Conservation (phyloP, 2,113 vertebrate species). For the Galeopterus variegatus region DNA sequence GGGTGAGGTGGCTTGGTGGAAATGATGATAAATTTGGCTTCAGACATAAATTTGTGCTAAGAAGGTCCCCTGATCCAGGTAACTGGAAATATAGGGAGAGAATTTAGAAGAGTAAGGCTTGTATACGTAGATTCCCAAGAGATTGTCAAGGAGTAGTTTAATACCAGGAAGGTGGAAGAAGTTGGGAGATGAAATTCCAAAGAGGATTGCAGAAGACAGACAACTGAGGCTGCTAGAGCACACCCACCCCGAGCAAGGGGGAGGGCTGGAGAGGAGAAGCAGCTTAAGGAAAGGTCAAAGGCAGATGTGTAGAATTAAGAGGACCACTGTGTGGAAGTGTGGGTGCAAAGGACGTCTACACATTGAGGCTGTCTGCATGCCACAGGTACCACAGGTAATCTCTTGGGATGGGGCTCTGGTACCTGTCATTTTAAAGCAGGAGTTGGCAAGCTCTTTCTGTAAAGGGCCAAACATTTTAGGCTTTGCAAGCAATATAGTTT, state of each 20-base stretch:
- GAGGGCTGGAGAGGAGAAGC: not conserved
- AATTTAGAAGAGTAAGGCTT: not conserved
- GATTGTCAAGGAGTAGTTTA: not conserved
- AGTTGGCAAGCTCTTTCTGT: not conserved
- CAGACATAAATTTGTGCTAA: not conserved
- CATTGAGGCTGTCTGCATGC: fast-evolving
- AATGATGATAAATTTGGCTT: constrained; percentile 57
- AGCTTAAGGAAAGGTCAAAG: not conserved
- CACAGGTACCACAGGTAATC: not conserved
- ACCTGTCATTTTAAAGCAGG: not conserved
- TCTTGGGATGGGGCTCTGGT: too few relatives aligned
- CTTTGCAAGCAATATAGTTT: not conserved
- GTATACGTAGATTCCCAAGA: not conserved
- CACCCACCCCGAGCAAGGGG: not conserved
- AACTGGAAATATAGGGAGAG: not conserved
- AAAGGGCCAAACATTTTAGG: not conserved
- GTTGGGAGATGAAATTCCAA: not conserved
- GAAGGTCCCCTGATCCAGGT: not conserved
- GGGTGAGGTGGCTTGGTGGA: not conserved
- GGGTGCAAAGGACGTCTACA: fast-evolving
- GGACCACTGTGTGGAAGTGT: not conserved
- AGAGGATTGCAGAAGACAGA: not conserved
- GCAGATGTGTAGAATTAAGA: not conserved
- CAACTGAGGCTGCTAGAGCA: too few relatives aligned
- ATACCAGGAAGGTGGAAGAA: too few relatives aligned